Conservation (phyloP, 2,888 invertebrate genomes). For the Phorcus lineatus region DNA sequence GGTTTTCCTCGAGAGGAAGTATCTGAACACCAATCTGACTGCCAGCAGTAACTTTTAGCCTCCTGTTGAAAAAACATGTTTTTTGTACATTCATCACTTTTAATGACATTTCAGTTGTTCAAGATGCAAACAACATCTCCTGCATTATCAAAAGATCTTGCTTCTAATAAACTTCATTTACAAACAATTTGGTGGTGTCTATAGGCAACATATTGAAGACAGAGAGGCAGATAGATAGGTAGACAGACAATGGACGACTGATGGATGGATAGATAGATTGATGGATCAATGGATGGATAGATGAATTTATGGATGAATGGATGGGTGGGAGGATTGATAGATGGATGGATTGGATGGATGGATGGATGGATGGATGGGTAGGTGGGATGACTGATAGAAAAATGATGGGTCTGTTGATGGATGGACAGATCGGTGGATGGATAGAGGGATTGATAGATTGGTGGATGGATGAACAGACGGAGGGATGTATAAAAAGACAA, state of each 20-base stretch:
- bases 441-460: too few species aligned
- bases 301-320: too few species aligned
- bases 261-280: too few species aligned
- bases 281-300: too few species aligned
- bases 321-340: too few species aligned
- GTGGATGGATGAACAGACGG: too few species aligned
- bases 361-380: too few species aligned
- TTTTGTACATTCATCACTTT: not conserved
- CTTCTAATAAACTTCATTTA: not conserved
- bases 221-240: not conserved
- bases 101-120: not conserved
- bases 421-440: too few species aligned
- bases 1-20: slow-evolving; percentile 65
- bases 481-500: too few species aligned
- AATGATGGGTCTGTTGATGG: too few species aligned
- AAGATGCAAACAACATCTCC: too few species aligned
- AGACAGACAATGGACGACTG: not conserved
- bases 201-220: not conserved
- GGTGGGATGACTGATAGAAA: too few species aligned
- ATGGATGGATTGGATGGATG: not conserved
- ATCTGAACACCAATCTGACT: slow-evolving; percentile 65
- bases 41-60: slow-evolving; percentile 64
- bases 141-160: not conserved
- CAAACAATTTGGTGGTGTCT: not conserved
- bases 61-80: slow-evolving; percentile 49